A percentile compares a stretch with the other conserved stretches of the same genome.
phyloP scores from a whole-genome alignment of 2,797 vertebrate genomes.

The Harpagifer antarcticus region DNA sequence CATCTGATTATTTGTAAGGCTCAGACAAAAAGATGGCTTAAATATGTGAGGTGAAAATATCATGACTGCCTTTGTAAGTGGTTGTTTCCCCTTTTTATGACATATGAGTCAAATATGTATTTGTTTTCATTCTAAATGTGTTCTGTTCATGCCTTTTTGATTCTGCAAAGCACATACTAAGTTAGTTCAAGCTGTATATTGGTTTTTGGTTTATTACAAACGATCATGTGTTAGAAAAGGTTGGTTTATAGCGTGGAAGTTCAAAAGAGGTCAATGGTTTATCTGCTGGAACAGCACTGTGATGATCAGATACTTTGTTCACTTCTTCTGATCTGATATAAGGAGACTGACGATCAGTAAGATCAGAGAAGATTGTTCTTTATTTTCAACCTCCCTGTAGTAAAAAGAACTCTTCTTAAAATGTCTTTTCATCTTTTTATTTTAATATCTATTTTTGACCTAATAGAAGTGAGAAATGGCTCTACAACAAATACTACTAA shows the following conservation, averaged over 20 bases:
- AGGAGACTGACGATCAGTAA: constrained; percentile 14
- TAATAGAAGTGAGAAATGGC: not conserved
- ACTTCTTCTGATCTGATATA: too few relatives aligned
- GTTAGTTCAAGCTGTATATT: not conserved
- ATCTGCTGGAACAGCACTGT: not conserved
- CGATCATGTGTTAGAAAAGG: not conserved
- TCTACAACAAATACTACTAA: not conserved
- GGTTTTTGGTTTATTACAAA: not conserved
- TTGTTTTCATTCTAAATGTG: not conserved
- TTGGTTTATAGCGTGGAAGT: not conserved
- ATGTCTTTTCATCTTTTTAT: not conserved
- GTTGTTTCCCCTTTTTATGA: not conserved
- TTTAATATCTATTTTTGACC: not conserved
- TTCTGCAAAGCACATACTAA: not conserved
- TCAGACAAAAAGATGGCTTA: constrained; percentile 21
- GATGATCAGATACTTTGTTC: not conserved
- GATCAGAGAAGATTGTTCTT: constrained; percentile 38
- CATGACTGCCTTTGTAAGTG: not conserved
- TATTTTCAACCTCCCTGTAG: constrained; percentile 5
- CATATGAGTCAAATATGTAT: not conserved
- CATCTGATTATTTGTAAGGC: constrained; percentile 9
- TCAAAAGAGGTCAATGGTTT: not conserved
- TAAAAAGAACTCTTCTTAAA: not conserved
- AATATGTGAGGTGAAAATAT: not conserved
- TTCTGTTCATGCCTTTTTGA: not conserved